Base-by-base conservation (phyloP, 2,888 invertebrate species). In the Heliconius ethilla region DNA sequence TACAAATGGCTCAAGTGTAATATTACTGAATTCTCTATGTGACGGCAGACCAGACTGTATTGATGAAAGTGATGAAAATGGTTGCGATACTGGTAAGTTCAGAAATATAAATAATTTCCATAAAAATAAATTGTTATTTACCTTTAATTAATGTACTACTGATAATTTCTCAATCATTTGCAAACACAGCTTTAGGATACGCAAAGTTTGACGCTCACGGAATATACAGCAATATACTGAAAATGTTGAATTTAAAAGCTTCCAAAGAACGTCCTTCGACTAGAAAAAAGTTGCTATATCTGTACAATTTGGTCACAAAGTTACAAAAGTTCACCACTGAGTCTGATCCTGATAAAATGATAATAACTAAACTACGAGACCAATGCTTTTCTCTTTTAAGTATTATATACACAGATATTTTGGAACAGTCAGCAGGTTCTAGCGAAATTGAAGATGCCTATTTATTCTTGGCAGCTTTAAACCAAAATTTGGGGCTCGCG, bases 11-110 rank as follows among this genome's bases (percentile, higher is more conserved):
- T 82, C 83, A 2, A 82, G 82, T 22, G 84, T 84, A 69, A 83
- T 93, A 11, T 74, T 88, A 3, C 72, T 93, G 22, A 86, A 89
- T 81, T 80, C 83, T 2, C 70, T 93, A 63, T 93, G 94, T 81
- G 92, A 94, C 79, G 93, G 94, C 0, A 93, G 92, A 88, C 80
- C 89, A 25, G 94, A 94, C 79, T 94, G 94, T 81, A 87, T 84
- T 75, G 92, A 93, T 82, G 89, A 91, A 83, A 85, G 87, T 45
- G 94, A 94, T 82, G 94, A 94, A 84, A 82, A 51, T 37, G 85
- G 78, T 67, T 94, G 94, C 81, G 81, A 81, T n/a, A 75, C 75
- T 81, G 89, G 91, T 91, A 86, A 80, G 79, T 77, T 29, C 74
- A 25, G 45, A 45, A 37, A 4, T 27, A 18, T 18, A 45, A 11